Percentiles rank a stretch among this genome's conserved stretches.
phyloP scores from a whole-genome alignment of 2,113 vertebrate species.

The zebrafish (Danio rerio) region GRCz12tu NC_133189.1:27002501-27003000 shows the following conservation, averaged over 20 bases:
- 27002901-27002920: slow-evolving; percentile 40
- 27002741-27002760: slow-evolving; percentile 43
- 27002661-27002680: neutral
- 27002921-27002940: slow-evolving; percentile 50
- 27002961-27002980: slow-evolving; percentile 35
- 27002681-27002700: slow-evolving; percentile 19
- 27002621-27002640: neutral
- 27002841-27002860: slow-evolving; percentile 27
- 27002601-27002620: neutral
- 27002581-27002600: neutral
- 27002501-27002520: too few species aligned
- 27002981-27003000: slow-evolving; percentile 28
- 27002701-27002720: neutral
- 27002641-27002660: neutral
- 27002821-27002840: slow-evolving; percentile 38
- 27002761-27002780: slow-evolving; percentile 27
- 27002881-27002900: neutral
- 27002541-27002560: neutral
- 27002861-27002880: slow-evolving; percentile 41
- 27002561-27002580: neutral
- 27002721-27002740: slow-evolving; percentile 2
- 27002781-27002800: slow-evolving; percentile 55
- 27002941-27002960: slow-evolving; percentile 1
- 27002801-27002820: slow-evolving; percentile 43
- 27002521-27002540: neutral